Evolutionary conservation across 1,140 invertebrate species (phyloP), one percentile per base, ranked within the genome.

Genomic region (Drosophila insularis): DNA sequence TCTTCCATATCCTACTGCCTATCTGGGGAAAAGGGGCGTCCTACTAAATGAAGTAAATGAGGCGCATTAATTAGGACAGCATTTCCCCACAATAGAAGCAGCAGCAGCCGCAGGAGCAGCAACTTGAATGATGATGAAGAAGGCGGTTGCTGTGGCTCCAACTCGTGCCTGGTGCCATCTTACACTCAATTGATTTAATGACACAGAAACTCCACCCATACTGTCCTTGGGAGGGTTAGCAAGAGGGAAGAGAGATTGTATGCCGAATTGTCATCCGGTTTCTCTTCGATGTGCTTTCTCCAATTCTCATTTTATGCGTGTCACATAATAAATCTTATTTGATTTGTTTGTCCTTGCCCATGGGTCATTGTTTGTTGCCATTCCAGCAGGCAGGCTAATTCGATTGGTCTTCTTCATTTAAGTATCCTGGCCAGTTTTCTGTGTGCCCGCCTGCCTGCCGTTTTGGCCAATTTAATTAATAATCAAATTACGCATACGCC

Each of bases 311-410:
- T 87, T 89, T 89, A 89, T 89, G 84, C 85, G 76, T 89, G 84
- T 87, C 84, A 89, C 84, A 87, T 87, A 89, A 89, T 89, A 87
- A 89, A 87, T 87, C 84, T 87, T 89, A 89, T 87, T 87, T 87
- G 84, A 89, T 89, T 87, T 87, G 82, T 87, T 87, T 86, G 78
- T 81, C 75, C 78, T 86, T 87, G 87, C 60, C 50, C 70, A 65
- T 40, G 68, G 46, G 37, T 63, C 81, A 81, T 86, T 87, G 84
- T 81, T 76, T 81, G 76, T 66, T 61, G 63, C 40, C 73, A 43
- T 61, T 50, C 43, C 17, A 43, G 14, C 14, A 50, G 43, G 43
- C 43, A 60, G 68, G 50, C 68, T 82, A 82, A 86, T 86, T 87
- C 79, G 84, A 86, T 87, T 89, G 77, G 80, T 58, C 68, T 54